These are phyloP conservation scores for Pecten maximus DNA, from an alignment of 2,888 invertebrate species.

Conservation along the genomic window DNA sequence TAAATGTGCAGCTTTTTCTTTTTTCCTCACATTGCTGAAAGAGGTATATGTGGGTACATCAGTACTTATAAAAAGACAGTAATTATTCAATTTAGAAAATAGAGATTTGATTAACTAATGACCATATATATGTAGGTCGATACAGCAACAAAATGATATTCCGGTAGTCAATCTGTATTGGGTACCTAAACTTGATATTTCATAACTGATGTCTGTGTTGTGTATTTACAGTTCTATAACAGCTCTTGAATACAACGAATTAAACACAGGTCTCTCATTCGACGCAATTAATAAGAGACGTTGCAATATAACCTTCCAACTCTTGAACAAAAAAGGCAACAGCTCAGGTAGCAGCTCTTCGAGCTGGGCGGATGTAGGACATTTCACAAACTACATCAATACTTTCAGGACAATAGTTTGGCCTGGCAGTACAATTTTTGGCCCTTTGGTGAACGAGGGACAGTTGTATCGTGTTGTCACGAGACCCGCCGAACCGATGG, in stretches of 20 bases:
- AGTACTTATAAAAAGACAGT: too few relatives aligned
- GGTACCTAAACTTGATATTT: too few relatives aligned
- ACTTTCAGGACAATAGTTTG: constrained; percentile 93
- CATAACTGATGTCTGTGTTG: too few relatives aligned
- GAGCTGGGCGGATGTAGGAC: constrained; percentile 73
- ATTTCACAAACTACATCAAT: constrained; percentile 62
- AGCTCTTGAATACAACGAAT: constrained; percentile 17
- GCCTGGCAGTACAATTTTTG: constrained; percentile 91
- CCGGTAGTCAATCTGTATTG: too few relatives aligned
- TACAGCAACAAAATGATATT: too few relatives aligned
- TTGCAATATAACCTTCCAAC: constrained; percentile 59
- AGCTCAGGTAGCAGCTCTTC: constrained; percentile 15
- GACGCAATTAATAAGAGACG: constrained; percentile 48
- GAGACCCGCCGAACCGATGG: constrained; percentile 94
- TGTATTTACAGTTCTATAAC: constrained; percentile 51
- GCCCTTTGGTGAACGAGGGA: constrained; percentile 85
- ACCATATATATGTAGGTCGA: too few relatives aligned
- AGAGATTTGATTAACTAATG: too few relatives aligned
- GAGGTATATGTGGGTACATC: too few relatives aligned
- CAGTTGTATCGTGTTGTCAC: constrained; percentile 91
- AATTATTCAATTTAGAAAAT: too few relatives aligned
- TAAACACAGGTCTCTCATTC: constrained; percentile 50
- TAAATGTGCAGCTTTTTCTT: too few relatives aligned
- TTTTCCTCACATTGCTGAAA: too few relatives aligned
- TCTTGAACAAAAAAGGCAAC: constrained; percentile 64